phyloP scores from a whole-genome alignment of 2,113 vertebrate species.

The Dicrurus megarhynchus region DNA sequence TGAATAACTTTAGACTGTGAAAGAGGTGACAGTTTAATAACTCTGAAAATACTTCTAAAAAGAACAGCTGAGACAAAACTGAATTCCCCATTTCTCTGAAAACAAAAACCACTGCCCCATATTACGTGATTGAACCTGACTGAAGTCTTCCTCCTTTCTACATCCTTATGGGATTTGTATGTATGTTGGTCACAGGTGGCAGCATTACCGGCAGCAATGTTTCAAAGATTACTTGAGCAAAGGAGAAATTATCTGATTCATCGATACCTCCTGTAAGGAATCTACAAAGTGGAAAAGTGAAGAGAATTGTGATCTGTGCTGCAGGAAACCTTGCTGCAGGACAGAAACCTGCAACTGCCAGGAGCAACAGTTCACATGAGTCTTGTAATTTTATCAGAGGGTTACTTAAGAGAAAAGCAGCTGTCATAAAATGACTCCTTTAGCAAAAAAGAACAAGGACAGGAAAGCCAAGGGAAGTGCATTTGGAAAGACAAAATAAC shows the following conservation, averaged over 20 bases:
- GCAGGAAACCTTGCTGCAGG: neutral
- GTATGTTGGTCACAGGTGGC: neutral
- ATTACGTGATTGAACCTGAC: neutral
- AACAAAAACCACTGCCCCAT: neutral
- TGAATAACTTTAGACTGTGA: neutral
- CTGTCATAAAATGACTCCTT: neutral
- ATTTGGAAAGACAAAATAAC: neutral
- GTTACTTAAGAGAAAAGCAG: neutral
- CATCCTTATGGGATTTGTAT: neutral
- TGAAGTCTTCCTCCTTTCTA: neutral
- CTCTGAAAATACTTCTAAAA: neutral
- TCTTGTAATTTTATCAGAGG: neutral
- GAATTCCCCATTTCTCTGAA: neutral
- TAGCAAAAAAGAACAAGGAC: neutral
- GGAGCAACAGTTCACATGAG: neutral
- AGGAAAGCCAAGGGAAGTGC: neutral
- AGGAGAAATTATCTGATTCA: neutral
- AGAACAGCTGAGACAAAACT: neutral
- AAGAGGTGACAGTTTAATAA: neutral
- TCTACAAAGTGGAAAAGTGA: neutral
- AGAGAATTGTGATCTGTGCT: neutral
- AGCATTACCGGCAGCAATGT: neutral
- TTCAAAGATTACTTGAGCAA: neutral
- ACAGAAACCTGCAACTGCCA: neutral
- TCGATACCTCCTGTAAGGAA: neutral